Conservation (phyloP, 30 jellyfish, hydroid and myxozoan species). For the Cassiopea andromeda region DNA sequence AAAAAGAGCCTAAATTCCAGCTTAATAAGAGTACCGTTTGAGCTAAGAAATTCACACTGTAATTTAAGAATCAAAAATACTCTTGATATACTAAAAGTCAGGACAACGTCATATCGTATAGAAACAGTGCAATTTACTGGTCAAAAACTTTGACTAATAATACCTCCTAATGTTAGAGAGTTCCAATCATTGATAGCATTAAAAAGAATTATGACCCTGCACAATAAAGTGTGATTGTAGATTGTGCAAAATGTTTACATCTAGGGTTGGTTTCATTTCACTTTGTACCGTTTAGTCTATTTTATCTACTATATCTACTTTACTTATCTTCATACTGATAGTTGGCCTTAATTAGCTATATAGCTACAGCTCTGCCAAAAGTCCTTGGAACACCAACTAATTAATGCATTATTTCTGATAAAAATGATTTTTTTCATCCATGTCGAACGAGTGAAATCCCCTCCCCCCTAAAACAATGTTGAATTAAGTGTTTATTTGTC, state of each 20-base stretch:
- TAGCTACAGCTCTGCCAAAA: too few species aligned
- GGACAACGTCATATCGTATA: neutral
- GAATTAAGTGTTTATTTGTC: too few species aligned
- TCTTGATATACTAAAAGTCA: neutral
- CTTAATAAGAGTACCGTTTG: neutral
- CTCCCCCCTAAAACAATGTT: too few species aligned
- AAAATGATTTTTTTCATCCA: too few species aligned
- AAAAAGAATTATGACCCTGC: neutral
- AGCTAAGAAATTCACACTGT: neutral
- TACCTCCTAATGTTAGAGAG: neutral
- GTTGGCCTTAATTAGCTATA: neutral
- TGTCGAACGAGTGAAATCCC: too few species aligned
- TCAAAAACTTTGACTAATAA: neutral
- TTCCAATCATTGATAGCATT: neutral
- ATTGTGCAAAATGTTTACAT: neutral
- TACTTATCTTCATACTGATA: neutral
- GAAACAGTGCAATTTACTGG: neutral
- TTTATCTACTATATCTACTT: too few species aligned
- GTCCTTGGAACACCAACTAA: too few species aligned
- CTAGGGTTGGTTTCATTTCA: neutral
- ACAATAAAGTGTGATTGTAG: constrained; percentile 1
- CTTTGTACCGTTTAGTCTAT: neutral
- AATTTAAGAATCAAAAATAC: neutral
- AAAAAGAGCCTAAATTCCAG: neutral
- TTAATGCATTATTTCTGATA: too few species aligned